These are phyloP conservation scores for Clamator glandarius DNA, from an alignment of 2,797 vertebrate species.

Conservation along the genomic window DNA sequence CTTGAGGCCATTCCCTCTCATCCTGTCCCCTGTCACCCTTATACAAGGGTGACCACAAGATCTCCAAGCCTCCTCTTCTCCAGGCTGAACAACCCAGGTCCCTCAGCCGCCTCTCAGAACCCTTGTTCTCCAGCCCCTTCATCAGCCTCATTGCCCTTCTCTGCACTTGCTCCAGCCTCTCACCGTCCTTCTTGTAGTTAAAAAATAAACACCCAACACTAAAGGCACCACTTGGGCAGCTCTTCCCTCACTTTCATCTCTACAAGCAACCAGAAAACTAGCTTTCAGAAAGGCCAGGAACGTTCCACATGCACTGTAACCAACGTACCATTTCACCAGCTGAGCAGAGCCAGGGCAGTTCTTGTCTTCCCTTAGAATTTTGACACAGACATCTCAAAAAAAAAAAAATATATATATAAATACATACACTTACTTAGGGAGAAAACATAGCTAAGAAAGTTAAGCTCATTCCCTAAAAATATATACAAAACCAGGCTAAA, in stretches of 20 bases:
- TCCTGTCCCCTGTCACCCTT: no score
- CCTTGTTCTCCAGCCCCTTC: no score
- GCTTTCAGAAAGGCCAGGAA: not conserved
- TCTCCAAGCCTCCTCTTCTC: not conserved
- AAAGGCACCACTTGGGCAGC: not conserved
- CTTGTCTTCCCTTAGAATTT: conserved; percentile 89
- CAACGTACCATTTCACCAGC: conserved; percentile 89
- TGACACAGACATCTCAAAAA: conserved; percentile 89
- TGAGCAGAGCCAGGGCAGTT: conserved; percentile 89
- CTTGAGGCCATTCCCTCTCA: no score
- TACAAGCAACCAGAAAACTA: not conserved
- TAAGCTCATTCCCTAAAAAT: not conserved
- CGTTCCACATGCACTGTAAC: not conserved
- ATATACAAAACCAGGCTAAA: not conserved
- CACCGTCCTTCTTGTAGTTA: not conserved
- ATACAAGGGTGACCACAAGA: not conserved
- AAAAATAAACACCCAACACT: not conserved
- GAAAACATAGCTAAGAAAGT: not conserved
- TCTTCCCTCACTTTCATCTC: not conserved
- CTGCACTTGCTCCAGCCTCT: no score
- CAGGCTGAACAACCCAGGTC: no score
- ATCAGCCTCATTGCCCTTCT: no score
- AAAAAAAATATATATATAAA: not conserved
- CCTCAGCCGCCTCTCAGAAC: no score
- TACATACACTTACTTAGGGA: not conserved